These are phyloP conservation scores for Cydia strobilella DNA, from an alignment of 1,140 invertebrate species.

Conservation along the genomic window DNA sequence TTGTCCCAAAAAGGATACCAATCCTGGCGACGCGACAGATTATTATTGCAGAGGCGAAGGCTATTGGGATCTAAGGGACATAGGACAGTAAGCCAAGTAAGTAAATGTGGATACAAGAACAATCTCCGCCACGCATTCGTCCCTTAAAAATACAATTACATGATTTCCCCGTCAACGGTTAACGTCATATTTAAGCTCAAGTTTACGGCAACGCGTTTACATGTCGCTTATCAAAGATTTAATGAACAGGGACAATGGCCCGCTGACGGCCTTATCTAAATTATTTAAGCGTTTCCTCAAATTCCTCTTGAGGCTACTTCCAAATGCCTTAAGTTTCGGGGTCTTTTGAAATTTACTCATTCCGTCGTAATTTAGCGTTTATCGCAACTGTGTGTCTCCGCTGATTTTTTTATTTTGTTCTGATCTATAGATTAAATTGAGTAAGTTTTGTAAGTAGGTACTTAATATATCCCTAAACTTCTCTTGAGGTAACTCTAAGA, in stretches of 20 bases:
- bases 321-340: slow-evolving; percentile 10
- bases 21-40: too few species aligned
- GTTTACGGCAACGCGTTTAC: background rate
- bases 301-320: slow-evolving; percentile 4
- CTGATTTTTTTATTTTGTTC: too few species aligned
- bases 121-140: background rate
- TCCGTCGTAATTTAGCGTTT: slow-evolving; percentile 4
- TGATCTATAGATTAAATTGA: too few species aligned
- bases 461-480: too few species aligned
- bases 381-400: background rate
- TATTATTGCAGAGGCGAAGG: too few species aligned
- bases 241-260: slow-evolving; percentile 2
- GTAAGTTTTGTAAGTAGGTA: too few species aligned
- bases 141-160: slow-evolving; percentile 3
- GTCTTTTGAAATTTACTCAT: background rate
- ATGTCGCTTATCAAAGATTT: slow-evolving; percentile 15
- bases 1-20: too few species aligned
- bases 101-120: background rate
- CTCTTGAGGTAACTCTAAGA: too few species aligned
- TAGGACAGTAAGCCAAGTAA: too few species aligned
- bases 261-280: background rate
- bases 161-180: background rate
- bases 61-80: background rate
- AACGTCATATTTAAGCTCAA: slow-evolving; percentile 10
- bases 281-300: slow-evolving; percentile 8